Conservation (phyloP, 2,888 invertebrate genomes). For the Catocala nupta region DNA sequence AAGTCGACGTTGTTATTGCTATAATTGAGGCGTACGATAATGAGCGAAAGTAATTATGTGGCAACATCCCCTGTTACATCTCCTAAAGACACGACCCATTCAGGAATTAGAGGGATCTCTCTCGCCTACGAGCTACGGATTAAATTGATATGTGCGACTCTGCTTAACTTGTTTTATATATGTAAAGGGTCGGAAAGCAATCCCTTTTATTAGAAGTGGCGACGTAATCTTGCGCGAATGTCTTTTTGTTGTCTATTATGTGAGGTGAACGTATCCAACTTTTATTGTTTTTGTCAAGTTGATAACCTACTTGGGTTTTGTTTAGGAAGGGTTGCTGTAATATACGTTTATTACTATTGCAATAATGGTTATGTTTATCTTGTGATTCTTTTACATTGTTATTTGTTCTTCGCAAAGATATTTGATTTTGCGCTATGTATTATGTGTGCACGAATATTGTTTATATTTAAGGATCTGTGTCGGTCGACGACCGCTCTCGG, state of each 20-base stretch:
- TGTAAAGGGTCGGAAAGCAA: constrained; percentile 80
- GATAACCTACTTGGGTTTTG: constrained; percentile 62
- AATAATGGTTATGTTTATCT: constrained; percentile 31
- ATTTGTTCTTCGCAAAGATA: constrained; percentile 45
- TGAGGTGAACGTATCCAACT: constrained; percentile 67
- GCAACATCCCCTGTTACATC: constrained; percentile 76
- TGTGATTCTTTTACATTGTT: constrained; percentile 29
- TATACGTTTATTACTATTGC: constrained; percentile 48
- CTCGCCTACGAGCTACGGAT: constrained; percentile 74
- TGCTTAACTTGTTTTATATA: constrained; percentile 79
- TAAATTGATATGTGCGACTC: constrained; percentile 84
- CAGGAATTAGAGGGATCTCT: constrained; percentile 79
- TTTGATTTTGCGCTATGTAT: constrained; percentile 38
- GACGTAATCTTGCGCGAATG: constrained; percentile 77
- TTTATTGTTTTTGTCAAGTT: constrained; percentile 68
- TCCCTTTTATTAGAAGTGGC: constrained; percentile 81
- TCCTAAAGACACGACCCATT: constrained; percentile 71
- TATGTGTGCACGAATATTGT: constrained; percentile 33
- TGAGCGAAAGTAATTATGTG: constrained; percentile 80
- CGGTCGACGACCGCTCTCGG: constrained; percentile 62
- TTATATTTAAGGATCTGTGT: constrained; percentile 60
- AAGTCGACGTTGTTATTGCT: constrained; percentile 45
- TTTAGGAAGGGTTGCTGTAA: constrained; percentile 58
- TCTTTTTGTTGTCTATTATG: constrained; percentile 76
- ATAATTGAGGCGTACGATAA: constrained; percentile 61